phyloP scores from a whole-genome alignment of 1,140 invertebrate species.

The Melipona quadrifasciata region DNA sequence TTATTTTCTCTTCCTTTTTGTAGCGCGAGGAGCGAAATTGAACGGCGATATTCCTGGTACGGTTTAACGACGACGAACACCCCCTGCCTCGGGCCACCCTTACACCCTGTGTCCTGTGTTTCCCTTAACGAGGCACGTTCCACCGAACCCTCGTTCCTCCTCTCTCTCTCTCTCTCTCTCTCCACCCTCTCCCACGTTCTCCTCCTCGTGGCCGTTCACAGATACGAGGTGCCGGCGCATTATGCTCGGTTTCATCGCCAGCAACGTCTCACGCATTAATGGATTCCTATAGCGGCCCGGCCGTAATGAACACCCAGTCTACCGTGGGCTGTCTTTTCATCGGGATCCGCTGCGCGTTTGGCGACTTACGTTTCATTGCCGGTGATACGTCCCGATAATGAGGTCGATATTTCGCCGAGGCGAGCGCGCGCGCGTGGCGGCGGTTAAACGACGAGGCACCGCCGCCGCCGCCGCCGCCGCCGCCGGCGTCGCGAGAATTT shows the following conservation, averaged over 20 bases:
- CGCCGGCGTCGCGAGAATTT: constrained; percentile 27
- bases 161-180: neutral
- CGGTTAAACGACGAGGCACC: constrained; percentile 24
- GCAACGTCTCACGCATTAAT: constrained; percentile 53
- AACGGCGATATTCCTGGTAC: constrained; percentile 68
- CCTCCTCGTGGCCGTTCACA: constrained; percentile 16
- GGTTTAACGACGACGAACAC: constrained; percentile 66
- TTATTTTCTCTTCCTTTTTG: constrained; percentile 27
- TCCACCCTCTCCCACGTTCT: neutral
- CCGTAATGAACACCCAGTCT: constrained; percentile 52
- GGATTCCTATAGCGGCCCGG: constrained; percentile 46
- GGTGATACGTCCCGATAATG: constrained; percentile 45
- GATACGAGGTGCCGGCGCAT: constrained; percentile 46
- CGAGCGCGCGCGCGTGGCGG: neutral
- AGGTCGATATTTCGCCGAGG: constrained; percentile 32
- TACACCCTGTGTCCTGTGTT: constrained; percentile 62
- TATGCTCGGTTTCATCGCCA: constrained; percentile 47
- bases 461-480: neutral
- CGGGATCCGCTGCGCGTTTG: constrained; percentile 48
- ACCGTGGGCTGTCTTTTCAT: constrained; percentile 48
- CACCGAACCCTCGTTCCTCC: constrained; percentile 46
- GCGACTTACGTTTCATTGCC: constrained; percentile 47
- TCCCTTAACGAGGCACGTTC: constrained; percentile 67
- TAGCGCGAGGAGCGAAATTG: constrained; percentile 64
- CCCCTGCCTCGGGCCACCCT: constrained; percentile 45